Percentiles rank a stretch among this genome's conserved stretches.
Conservation (phyloP, 23 tunicate species). For the Ciona savignyi region DNA sequence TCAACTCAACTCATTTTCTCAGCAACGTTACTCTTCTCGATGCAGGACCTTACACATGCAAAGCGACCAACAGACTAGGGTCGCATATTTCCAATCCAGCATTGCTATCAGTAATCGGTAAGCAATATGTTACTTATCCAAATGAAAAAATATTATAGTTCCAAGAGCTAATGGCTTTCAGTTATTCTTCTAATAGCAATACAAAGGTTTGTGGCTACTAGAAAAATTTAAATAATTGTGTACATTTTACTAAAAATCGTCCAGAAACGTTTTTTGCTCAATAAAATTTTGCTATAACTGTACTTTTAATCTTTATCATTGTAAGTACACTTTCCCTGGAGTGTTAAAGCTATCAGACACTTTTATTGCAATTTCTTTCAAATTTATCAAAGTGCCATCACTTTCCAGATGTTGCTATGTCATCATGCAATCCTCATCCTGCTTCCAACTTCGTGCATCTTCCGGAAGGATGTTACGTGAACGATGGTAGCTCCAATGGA, state of each 20-base stretch:
- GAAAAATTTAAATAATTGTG: too few relatives aligned
- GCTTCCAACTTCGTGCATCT: constrained; percentile 30
- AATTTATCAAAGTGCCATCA: too few relatives aligned
- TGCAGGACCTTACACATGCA: constrained; percentile 67
- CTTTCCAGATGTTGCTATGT: constrained; percentile 47
- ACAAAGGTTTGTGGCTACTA: too few relatives aligned
- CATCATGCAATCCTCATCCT: constrained; percentile 68
- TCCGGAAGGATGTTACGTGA: constrained; percentile 82
- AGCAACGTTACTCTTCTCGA: constrained; percentile 33
- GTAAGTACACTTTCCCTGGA: too few relatives aligned
- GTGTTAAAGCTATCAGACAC: too few relatives aligned
- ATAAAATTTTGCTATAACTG: constrained; percentile 72
- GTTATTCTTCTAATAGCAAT: too few relatives aligned
- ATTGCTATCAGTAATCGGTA: constrained; percentile 46
- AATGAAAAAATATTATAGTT: too few relatives aligned
- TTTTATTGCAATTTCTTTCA: too few relatives aligned
- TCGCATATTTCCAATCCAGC: constrained; percentile 63
- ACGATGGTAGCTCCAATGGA: not conserved
- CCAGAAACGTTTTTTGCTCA: constrained; percentile 22
- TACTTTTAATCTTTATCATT: too few relatives aligned
- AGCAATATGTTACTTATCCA: too few relatives aligned
- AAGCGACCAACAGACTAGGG: constrained; percentile 64
- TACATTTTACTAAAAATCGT: too few relatives aligned
- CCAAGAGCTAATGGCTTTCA: too few relatives aligned
- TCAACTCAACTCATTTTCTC: constrained; percentile 40